A percentile compares a stretch with the other conserved stretches of the same genome.
Evolutionary conservation across 1,140 invertebrate genomes (phyloP).

Genomic region (Streblospio benedicti): DNA sequence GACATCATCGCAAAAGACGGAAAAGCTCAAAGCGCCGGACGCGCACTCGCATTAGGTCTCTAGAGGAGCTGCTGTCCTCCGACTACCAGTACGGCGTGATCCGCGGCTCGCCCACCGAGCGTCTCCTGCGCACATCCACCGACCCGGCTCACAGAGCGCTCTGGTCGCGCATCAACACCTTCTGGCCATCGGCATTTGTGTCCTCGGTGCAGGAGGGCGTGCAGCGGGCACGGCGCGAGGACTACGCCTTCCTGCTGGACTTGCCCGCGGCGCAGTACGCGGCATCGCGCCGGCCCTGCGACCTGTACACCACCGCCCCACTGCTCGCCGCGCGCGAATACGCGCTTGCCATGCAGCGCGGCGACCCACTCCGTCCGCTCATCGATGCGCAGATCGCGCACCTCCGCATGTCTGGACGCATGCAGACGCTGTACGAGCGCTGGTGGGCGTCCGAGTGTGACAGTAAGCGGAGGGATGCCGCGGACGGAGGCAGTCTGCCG

Average conservation of each 20-base stretch:
- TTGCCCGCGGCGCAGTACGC: constrained; percentile 22
- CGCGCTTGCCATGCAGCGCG: constrained; percentile 7
- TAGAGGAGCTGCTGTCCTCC: constrained; percentile 5
- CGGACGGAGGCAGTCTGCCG: too few species aligned
- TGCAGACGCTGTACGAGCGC: constrained; percentile 11
- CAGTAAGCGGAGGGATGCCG: too few species aligned
- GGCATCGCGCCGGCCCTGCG: constrained; percentile 21
- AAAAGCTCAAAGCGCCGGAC: background rate
- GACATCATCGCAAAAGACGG: background rate
- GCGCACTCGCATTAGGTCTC: background rate
- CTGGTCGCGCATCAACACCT: constrained; percentile 2
- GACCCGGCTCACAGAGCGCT: background rate
- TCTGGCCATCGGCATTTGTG: constrained; percentile 7
- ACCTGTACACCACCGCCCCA: constrained; percentile 18
- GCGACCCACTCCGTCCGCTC: background rate
- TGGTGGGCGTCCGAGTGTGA: constrained; percentile 15
- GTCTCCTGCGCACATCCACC: constrained; percentile 9
- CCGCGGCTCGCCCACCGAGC: constrained; percentile 4
- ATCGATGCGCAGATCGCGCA: constrained; percentile 5
- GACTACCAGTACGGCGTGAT: constrained; percentile 5
- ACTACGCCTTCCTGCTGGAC: constrained; percentile 23
- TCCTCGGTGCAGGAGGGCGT: constrained; percentile 17
- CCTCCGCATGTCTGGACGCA: background rate
- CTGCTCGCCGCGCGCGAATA: constrained; percentile 9
- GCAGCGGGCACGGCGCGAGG: constrained; percentile 11